These are phyloP conservation scores for Ladona fulva DNA, from an alignment of 1,140 invertebrate species.

Conservation along the genomic window DNA sequence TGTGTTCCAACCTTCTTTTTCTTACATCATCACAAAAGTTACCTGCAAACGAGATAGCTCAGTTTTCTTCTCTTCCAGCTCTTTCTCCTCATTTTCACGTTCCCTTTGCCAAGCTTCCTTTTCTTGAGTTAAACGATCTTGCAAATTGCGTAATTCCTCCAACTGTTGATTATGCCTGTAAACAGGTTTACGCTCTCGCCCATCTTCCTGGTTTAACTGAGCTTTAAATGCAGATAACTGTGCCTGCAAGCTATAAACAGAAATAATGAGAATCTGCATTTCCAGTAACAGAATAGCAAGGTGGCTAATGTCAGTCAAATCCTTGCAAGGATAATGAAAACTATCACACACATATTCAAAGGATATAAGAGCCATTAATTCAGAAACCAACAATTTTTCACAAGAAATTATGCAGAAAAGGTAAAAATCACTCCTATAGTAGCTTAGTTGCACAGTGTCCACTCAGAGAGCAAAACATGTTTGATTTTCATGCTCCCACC, in stretches of 20 bases:
- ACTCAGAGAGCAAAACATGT: no score
- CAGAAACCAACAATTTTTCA: no score
- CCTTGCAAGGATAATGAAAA: no score
- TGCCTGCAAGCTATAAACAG: conserved; percentile 45
- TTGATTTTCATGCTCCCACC: no score
- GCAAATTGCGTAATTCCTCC: conserved; percentile 61
- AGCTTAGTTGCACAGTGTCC: no score
- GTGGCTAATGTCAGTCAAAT: no score
- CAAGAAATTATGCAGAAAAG: no score
- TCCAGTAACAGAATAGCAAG: no score
- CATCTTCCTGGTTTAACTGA: conserved; percentile 28
- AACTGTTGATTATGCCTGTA: conserved; percentile 62
- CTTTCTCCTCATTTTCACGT: conserved; percentile 50
- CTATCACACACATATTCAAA: no score
- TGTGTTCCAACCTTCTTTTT: no score
- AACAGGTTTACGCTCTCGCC: conserved; percentile 40
- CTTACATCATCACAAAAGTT: conserved; percentile 17
- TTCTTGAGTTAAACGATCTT: conserved; percentile 69
- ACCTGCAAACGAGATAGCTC: conserved; percentile 48
- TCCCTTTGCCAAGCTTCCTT: conserved; percentile 63
- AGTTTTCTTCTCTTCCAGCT: conserved; percentile 53
- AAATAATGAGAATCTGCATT: background rate
- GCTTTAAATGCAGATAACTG: conserved; percentile 47
- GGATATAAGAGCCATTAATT: no score
- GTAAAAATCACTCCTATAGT: no score